Evolutionary conservation across 2,113 vertebrate genomes (phyloP).

Genomic region (Cardinalis cardinalis): DNA sequence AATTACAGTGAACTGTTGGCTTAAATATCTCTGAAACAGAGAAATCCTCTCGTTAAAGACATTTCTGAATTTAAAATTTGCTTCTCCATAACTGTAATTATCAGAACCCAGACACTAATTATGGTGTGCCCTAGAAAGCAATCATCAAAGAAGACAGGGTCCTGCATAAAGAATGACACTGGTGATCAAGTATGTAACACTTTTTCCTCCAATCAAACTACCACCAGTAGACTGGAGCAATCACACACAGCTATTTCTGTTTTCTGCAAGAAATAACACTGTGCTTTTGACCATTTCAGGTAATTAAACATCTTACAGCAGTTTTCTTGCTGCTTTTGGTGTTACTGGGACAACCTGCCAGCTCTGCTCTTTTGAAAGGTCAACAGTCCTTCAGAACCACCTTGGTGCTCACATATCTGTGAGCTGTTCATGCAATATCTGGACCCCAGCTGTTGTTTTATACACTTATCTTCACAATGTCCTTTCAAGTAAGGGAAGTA

Average conservation of each 20-base stretch:
- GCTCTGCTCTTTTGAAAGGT: neutral
- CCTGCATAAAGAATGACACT: neutral
- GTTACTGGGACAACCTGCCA: neutral
- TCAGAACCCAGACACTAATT: neutral
- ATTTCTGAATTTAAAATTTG: neutral
- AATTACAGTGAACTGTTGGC: neutral
- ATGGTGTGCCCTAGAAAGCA: neutral
- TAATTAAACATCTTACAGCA: neutral
- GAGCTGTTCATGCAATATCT: neutral
- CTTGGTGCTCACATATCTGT: neutral
- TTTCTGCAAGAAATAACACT: neutral
- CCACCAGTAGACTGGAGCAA: neutral
- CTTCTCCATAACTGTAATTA: neutral
- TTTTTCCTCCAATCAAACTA: neutral
- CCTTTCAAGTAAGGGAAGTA: neutral
- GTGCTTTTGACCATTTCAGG: neutral
- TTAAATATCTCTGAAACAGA: neutral
- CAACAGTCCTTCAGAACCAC: neutral
- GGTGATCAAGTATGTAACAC: neutral
- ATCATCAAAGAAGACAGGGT: neutral
- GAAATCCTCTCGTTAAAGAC: neutral
- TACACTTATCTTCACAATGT: neutral
- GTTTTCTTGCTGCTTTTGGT: neutral
- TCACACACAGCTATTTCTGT: neutral
- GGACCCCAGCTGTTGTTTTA: neutral